phyloP scores from a whole-genome alignment of 92 coral and sea anemone species.

The Parazoanthus atlanticus region DNA sequence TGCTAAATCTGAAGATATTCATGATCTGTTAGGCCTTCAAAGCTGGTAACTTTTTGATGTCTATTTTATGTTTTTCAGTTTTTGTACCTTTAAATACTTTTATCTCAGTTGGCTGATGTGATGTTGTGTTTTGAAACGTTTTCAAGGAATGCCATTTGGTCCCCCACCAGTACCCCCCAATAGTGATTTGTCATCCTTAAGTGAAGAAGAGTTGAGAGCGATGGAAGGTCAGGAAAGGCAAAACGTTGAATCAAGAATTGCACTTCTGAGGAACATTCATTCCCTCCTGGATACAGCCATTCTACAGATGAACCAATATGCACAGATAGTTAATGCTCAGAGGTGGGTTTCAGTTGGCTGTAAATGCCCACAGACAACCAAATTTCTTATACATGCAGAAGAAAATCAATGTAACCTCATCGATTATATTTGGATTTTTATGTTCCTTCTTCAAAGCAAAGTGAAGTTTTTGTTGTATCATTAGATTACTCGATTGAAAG shows the following conservation, averaged over 20 bases:
- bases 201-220: constrained; percentile 76
- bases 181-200: constrained; percentile 70
- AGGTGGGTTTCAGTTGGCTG: constrained; percentile 19
- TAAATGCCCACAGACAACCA: too few relatives aligned
- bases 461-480: too few relatives aligned
- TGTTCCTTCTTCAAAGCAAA: too few relatives aligned
- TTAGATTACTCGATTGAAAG: too few relatives aligned
- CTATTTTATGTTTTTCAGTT: not conserved
- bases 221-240: constrained; percentile 92
- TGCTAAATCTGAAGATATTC: too few relatives aligned
- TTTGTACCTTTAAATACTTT: not conserved
- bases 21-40: too few relatives aligned
- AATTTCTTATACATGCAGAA: too few relatives aligned
- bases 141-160: constrained; percentile 68
- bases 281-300: constrained; percentile 90
- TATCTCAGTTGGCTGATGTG: not conserved
- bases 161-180: constrained; percentile 65
- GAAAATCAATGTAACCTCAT: too few relatives aligned
- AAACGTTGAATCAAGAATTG: constrained; percentile 89
- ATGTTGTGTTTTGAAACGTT: not conserved
- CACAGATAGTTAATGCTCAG: constrained; percentile 71
- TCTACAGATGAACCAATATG: constrained; percentile 87
- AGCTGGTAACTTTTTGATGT: not conserved
- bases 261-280: constrained; percentile 86
- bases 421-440: too few relatives aligned